These are phyloP conservation scores for Erithacus rubecula DNA, from an alignment of 2,797 vertebrate species.

Conservation along the genomic window DNA sequence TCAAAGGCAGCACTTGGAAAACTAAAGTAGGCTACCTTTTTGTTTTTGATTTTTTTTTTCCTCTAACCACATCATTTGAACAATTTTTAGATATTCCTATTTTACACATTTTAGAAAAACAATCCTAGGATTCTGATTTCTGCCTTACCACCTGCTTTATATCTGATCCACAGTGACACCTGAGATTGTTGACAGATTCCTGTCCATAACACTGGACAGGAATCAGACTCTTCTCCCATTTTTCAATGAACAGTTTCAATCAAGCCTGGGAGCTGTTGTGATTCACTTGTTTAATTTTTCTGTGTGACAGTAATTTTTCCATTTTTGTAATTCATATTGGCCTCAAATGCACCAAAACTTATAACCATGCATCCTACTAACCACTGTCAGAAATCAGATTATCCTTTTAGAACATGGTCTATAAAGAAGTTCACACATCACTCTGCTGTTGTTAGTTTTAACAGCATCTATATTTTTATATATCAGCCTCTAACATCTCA, in stretches of 20 bases:
- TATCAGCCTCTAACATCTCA: not conserved
- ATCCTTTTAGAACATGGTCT: not conserved
- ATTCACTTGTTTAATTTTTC: not conserved
- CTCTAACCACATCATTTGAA: not conserved
- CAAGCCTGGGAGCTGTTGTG: not conserved
- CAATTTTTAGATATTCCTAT: not conserved
- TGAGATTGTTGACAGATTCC: not conserved
- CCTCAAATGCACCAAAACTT: not conserved
- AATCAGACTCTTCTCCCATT: not conserved
- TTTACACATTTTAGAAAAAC: not conserved
- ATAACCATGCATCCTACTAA: not conserved
- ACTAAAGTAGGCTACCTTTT: not conserved
- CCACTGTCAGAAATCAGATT: not conserved
- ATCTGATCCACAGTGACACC: not conserved
- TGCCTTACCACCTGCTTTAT: not conserved
- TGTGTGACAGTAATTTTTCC: not conserved
- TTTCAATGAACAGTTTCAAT: not conserved
- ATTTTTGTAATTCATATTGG: not conserved
- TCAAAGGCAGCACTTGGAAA: not conserved
- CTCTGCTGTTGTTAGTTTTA: not conserved
- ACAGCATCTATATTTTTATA: not conserved
- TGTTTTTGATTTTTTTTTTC: rapidly evolving
- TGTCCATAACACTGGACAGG: not conserved
- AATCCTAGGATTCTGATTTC: not conserved
- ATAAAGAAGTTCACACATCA: not conserved